Evolutionary conservation across 53 echinoderm and acorn worm genomes (phyloP).

Genomic region (Paracentrotus lividus): DNA sequence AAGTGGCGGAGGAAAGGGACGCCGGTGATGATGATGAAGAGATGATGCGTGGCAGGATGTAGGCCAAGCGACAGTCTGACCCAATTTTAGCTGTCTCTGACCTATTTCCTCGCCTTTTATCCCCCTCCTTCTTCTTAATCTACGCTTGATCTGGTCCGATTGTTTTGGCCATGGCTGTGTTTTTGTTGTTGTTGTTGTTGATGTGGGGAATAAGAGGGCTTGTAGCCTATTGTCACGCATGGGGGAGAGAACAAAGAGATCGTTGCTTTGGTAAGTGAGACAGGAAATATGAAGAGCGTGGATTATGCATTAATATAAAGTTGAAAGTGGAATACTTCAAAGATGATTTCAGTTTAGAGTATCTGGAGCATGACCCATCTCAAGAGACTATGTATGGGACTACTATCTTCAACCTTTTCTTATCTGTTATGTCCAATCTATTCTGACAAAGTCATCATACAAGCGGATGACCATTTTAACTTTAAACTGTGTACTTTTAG

Average conservation of each 20-base stretch:
- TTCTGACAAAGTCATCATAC: background rate
- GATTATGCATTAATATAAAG: conserved; percentile 40
- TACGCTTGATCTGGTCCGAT: conserved; percentile 36
- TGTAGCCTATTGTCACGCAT: conserved; percentile 49
- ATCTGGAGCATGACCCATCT: conserved; percentile 29
- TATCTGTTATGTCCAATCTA: background rate
- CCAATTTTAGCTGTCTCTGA: conserved; percentile 65
- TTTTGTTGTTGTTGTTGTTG: conserved; percentile 55
- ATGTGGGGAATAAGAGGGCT: conserved; percentile 35
- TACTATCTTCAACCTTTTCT: background rate
- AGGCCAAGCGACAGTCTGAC: conserved; percentile 65
- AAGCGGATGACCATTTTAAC: background rate
- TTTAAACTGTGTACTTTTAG: background rate
- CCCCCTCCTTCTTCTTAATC: background rate
- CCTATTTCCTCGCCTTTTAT: conserved; percentile 36
- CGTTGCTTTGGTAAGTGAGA: background rate
- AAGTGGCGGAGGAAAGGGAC: background rate
- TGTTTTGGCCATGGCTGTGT: conserved; percentile 38
- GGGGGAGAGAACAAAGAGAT: conserved; percentile 46
- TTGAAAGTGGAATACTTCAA: conserved; percentile 9
- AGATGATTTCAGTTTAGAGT: conserved; percentile 33
- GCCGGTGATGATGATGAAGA: conserved; percentile 11
- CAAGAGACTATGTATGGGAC: background rate
- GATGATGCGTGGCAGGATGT: conserved; percentile 40
- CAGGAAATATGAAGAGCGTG: background rate